Base-by-base conservation (phyloP, 2,888 invertebrate genomes). In the Cephus runcator region DNA sequence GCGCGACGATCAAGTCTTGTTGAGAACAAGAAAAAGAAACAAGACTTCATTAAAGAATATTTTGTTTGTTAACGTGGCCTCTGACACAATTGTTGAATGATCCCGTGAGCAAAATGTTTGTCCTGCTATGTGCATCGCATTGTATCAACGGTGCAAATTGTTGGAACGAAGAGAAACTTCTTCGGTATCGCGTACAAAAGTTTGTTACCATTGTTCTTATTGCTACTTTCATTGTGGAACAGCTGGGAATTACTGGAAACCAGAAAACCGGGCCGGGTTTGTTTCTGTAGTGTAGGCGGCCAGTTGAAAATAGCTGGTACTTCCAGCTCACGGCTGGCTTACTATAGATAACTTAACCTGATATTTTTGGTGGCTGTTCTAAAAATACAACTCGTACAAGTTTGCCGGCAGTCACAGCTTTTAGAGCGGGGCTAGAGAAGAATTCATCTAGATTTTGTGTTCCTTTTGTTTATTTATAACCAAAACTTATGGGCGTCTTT, bases 231-330 rank as follows among this genome's bases (percentile, higher is more conserved):
- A 40, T 40, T 23, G 6, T 23, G 15, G 40, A 40, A 23, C 40
- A 40, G 31, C 31, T 6, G 11, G 23, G 71, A 9, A 33, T 30
- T 11, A 71, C 71, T 30, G 71, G 71, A 71, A 30, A 6, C 6
- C 15, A 76, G 78, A 81, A 77, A 80, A 81, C 23, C 80, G 79
- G 80, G 75, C 71, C 23, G 77, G 76, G 73, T 77, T 82, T 78
- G 78, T 77, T 76, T 71, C 12, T 75, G 77, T 80, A 81, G 81
- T 81, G 87, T 85, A 84, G 86, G 87, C 77, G 86, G 84, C 81
- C 82, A 80, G 83, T 83, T 86, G 82, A 88, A 88, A 89, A 89
- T 89, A 89, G 86, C 84, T 82, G 83, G 84, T 83, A 85, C 82
- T 85, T 89, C 85, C 87, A 87, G 87, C 85, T 87, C 86, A 76